Evolutionary conservation across 1,140 invertebrate genomes (phyloP), one percentile per base, ranked within the genome.

Genomic region (Zaprionus vittiger): DNA sequence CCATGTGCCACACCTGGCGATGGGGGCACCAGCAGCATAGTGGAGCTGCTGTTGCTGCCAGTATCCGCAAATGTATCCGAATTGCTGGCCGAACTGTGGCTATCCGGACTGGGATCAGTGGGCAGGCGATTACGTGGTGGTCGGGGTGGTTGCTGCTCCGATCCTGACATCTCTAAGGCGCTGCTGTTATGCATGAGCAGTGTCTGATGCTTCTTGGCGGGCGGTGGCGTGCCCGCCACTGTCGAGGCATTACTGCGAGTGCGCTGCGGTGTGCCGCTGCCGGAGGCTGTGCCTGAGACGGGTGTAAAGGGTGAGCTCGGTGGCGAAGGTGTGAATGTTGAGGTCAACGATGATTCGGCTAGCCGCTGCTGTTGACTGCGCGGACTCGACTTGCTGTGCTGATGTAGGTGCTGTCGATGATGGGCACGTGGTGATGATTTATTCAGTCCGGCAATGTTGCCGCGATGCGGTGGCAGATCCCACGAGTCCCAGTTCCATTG

Each of bases 401-500:
- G 64, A 56, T 73, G 59, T 9, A 31, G 71, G 44, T 91, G 82
- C 55, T 86, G 73, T 22, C 85, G 75, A 60, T 90, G 85, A 73
- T 91, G 75, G n/a, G 81, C 34, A 17, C 91, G 60, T 6, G 92
- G 92, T 2, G 92, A 93, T 15, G 91, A 65, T 37, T 64, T 80
- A 14, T 38, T 81, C 2, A 77, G 41, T 15, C 72, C 73, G 22
- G 80, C 83, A 26, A 90, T 65, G 68, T 87, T 92, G 34, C 90
- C 83, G 20, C 85, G 86, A 73, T 91, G 81, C 59, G 93, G 86
- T 80, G 95, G 95, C 15, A 95, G 93, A 92, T 98, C 97, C 97
- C 97, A 98, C 1, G 97, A 98, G 93, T 98, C 97, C 98, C 98
- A 99, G 93, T 97, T 98, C 67, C 99, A 94, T 54, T 96, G 95